phyloP scores from a whole-genome alignment of 2,113 vertebrate genomes.

The Pandion haliaetus region DNA sequence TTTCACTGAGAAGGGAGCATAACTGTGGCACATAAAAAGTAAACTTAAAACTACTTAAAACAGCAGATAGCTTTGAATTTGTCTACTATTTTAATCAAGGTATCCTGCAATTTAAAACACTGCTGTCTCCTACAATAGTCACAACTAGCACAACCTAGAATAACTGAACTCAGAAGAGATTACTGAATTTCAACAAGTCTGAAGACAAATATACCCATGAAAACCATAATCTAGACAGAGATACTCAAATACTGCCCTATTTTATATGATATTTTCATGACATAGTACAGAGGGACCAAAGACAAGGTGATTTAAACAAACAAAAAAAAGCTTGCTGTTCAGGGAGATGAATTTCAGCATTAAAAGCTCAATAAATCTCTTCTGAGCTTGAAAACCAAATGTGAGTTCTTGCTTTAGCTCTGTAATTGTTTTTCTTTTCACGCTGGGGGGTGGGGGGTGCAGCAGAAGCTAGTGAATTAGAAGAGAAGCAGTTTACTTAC shows the following conservation, averaged over 20 bases:
- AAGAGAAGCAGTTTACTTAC: conserved; percentile 72
- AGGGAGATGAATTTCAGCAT: not conserved
- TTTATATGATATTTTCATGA: not conserved
- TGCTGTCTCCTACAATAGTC: not conserved
- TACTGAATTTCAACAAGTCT: not conserved
- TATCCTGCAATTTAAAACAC: not conserved
- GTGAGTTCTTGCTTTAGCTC: not conserved
- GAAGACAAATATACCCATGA: not conserved
- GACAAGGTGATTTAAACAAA: not conserved
- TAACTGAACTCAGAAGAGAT: not conserved
- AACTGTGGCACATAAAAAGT: not conserved
- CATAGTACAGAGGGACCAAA: not conserved
- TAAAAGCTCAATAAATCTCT: not conserved
- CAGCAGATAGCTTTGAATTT: not conserved
- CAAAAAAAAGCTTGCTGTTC: not conserved
- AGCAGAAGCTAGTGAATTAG: not conserved
- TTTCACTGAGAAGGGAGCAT: not conserved
- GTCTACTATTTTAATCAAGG: not conserved
- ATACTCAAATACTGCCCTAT: not conserved
- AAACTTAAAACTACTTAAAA: not conserved
- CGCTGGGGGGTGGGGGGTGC: accelerated
- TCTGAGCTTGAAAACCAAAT: not conserved
- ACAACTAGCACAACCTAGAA: not conserved
- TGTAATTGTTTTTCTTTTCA: not conserved
- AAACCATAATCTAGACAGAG: not conserved